Evolutionary conservation across 2,113 vertebrate genomes (phyloP).

Genomic region (Platysternon megacephalum): DNA sequence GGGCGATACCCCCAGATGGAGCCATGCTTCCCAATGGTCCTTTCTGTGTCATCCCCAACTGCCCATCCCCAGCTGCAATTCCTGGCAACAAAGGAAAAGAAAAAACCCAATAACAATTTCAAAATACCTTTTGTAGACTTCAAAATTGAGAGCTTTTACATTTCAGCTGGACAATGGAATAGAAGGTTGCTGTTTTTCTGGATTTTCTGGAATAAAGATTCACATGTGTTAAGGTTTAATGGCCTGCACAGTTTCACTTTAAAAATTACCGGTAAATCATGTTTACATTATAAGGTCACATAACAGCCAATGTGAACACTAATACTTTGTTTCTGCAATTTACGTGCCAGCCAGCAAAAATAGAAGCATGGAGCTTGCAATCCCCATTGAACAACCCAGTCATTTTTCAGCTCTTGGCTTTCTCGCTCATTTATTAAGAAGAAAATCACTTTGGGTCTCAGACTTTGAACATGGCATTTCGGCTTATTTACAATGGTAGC

Average conservation of each 20-base stretch:
- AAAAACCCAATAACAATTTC: background rate
- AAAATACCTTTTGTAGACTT: background rate
- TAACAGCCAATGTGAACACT: background rate
- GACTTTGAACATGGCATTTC: background rate
- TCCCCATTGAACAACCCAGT: background rate
- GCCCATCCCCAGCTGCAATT: background rate
- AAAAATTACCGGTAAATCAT: background rate
- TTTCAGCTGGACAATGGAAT: background rate
- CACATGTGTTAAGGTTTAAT: background rate
- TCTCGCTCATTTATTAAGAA: background rate
- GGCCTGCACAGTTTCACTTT: background rate
- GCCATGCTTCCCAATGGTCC: conserved; percentile 18
- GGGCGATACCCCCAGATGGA: no score
- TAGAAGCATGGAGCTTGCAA: background rate
- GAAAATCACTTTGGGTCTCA: background rate
- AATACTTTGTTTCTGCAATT: conserved; percentile 24
- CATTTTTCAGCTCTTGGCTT: background rate
- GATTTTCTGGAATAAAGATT: background rate
- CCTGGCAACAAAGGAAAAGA: background rate
- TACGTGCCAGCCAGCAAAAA: conserved; percentile 13
- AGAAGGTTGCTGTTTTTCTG: background rate
- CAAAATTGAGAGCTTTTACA: background rate
- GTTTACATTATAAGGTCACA: background rate
- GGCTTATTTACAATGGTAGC: background rate
- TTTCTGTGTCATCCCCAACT: background rate